Conservation (phyloP, 2,888 invertebrate species). For the Seira ritae region DNA sequence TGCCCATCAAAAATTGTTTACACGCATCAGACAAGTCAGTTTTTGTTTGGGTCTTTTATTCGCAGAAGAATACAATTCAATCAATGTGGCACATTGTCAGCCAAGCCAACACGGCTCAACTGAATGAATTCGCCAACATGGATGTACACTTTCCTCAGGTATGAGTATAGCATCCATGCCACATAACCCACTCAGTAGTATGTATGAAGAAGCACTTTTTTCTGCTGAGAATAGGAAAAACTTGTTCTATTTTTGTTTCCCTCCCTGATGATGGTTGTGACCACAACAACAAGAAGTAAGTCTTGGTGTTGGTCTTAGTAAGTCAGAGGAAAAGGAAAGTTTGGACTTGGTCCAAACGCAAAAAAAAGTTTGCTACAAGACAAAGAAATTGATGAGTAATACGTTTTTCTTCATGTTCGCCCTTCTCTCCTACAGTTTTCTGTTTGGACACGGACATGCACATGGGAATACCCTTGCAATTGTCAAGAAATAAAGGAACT, state of each 20-base stretch:
- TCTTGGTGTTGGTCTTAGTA: neutral
- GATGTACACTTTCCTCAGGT: neutral
- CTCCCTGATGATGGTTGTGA: slow-evolving; percentile 10
- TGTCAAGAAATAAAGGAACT: neutral
- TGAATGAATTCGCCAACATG: neutral
- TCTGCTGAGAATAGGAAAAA: neutral
- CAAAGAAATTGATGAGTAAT: slow-evolving; percentile 38
- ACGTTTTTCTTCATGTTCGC: slow-evolving; percentile 30
- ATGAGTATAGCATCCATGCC: neutral
- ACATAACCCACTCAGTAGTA: neutral
- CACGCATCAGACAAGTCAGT: neutral
- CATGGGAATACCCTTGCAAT: slow-evolving; percentile 35
- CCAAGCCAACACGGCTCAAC: neutral
- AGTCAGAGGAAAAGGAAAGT: slow-evolving; percentile 21
- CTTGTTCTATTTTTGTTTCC: slow-evolving; percentile 9
- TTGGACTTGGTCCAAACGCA: slow-evolving; percentile 45
- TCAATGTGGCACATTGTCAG: neutral
- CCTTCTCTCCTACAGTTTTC: slow-evolving; percentile 24
- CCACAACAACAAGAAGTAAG: slow-evolving; percentile 20
- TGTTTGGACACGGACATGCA: slow-evolving; percentile 17
- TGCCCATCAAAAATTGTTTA: neutral
- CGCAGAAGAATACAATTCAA: slow-evolving; percentile 13
- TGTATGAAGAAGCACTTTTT: neutral
- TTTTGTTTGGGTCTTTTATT: neutral
- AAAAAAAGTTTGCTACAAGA: slow-evolving; percentile 4